These are phyloP conservation scores for Sternotherus odoratus DNA, from an alignment of 2,797 vertebrate genomes.

Conservation along the genomic window DNA sequence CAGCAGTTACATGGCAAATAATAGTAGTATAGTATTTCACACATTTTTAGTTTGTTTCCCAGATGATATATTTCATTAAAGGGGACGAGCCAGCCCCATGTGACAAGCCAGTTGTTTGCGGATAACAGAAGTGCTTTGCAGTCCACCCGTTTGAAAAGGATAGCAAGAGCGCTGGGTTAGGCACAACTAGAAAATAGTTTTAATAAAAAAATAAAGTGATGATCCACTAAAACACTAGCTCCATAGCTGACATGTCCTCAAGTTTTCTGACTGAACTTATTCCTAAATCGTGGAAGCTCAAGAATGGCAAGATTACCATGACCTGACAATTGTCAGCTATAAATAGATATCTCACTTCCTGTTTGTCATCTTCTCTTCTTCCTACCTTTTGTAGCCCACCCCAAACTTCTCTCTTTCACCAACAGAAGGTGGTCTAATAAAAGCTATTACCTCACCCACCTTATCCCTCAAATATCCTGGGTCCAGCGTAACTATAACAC, in stretches of 20 bases:
- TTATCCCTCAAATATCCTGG: neutral
- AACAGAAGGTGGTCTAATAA: neutral
- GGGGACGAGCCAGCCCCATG: neutral
- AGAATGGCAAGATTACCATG: conserved; percentile 47
- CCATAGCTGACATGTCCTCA: neutral
- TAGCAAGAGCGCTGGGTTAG: neutral
- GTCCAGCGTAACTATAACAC: neutral
- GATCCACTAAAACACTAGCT: neutral
- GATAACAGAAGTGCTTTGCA: neutral
- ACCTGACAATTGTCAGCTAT: conserved; percentile 38
- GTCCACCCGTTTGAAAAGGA: neutral
- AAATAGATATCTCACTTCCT: conserved; percentile 57
- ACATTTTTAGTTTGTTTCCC: neutral
- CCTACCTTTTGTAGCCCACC: neutral
- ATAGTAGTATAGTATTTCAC: neutral
- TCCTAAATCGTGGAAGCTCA: conserved; percentile 23
- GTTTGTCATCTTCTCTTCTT: conserved; percentile 12
- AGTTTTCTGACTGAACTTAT: conserved; percentile 24
- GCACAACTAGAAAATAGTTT: neutral
- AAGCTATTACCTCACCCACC: neutral
- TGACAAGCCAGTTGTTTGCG: neutral
- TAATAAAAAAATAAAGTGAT: conserved; percentile 18
- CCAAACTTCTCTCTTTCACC: fast-evolving
- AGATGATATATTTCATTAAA: neutral
- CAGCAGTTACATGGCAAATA: neutral